Evolutionary conservation across 2,113 vertebrate species (phyloP).

Genomic region (Sula dactylatra): DNA sequence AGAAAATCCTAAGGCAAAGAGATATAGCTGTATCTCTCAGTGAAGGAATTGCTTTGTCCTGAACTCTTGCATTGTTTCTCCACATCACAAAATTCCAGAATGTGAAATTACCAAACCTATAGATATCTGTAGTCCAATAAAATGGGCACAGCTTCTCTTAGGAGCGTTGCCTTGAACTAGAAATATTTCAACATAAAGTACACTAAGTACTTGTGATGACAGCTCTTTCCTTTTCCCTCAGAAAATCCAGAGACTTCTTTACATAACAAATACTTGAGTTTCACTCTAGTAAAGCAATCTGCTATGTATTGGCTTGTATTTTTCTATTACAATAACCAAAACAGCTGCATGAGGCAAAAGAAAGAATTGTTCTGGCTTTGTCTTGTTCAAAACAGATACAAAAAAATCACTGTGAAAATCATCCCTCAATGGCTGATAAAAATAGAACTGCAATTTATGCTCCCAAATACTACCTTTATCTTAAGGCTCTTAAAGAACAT

Average conservation of each 20-base stretch:
- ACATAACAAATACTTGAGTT: neutral
- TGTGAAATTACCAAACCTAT: neutral
- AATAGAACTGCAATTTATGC: constrained; percentile 67
- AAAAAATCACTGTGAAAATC: constrained; percentile 43
- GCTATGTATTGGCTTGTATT: neutral
- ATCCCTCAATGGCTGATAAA: constrained; percentile 53
- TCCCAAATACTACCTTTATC: constrained; percentile 60
- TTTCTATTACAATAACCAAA: constrained; percentile 16
- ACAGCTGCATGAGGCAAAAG: constrained; percentile 5
- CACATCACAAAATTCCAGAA: neutral
- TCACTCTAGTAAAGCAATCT: neutral
- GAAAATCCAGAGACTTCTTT: neutral
- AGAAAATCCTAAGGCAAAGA: neutral
- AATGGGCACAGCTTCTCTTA: neutral
- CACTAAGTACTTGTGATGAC: neutral
- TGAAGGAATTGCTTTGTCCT: neutral
- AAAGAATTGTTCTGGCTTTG: neutral
- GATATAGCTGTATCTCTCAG: neutral
- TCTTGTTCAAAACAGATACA: constrained; percentile 37
- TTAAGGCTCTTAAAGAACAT: constrained; percentile 65
- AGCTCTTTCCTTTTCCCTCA: neutral
- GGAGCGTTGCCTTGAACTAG: neutral
- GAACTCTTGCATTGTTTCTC: neutral
- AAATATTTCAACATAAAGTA: neutral
- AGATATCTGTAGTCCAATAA: neutral